phyloP scores from a whole-genome alignment of 2,113 vertebrate genomes.

The Boleophthalmus pectinirostris region DNA sequence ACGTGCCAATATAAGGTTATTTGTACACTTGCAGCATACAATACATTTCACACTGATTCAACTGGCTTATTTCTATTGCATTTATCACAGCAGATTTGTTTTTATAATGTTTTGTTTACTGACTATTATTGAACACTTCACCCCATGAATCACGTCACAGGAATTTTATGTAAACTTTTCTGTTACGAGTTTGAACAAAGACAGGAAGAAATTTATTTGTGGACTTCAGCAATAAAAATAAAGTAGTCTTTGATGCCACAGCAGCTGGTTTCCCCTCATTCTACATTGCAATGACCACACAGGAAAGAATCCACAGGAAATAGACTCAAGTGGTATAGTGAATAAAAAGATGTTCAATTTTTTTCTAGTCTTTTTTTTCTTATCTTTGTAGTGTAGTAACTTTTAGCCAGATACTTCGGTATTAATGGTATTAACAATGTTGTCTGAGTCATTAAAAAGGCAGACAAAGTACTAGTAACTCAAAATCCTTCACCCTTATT shows the following conservation, averaged over 20 bases:
- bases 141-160: conserved; percentile 11
- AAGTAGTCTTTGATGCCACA: not conserved
- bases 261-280: conserved; percentile 15
- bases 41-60: not conserved
- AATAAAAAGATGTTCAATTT: not conserved
- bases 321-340: not conserved
- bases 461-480: too few relatives aligned
- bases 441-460: too few relatives aligned
- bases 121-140: not conserved
- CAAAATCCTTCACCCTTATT: too few relatives aligned
- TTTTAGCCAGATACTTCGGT: too few relatives aligned
- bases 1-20: not conserved
- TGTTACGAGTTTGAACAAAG: not conserved
- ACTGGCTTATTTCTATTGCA: not conserved
- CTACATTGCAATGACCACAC: not conserved
- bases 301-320: not conserved
- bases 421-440: too few relatives aligned
- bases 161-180: conserved; percentile 7
- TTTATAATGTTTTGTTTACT: not conserved
- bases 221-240: conserved; percentile 40
- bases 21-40: not conserved
- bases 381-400: too few relatives aligned
- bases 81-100: not conserved
- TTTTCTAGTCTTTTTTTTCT: not conserved
- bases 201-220: conserved; percentile 31